Conservation (phyloP, 2,888 invertebrate genomes). For the Brachynemurus nebulosus region DNA sequence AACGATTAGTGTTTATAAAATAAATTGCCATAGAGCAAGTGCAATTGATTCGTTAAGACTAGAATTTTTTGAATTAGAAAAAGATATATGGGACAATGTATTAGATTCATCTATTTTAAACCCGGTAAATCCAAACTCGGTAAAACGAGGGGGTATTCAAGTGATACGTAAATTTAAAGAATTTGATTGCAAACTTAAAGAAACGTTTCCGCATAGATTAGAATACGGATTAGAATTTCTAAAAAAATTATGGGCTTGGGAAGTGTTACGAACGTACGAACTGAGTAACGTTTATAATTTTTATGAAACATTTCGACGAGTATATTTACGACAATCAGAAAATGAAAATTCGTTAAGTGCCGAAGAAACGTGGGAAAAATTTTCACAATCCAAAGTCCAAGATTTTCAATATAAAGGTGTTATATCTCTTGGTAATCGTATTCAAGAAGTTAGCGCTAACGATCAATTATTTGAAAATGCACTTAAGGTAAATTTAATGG, state of each 20-base stretch:
- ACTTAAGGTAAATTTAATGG: slow-evolving; percentile 55
- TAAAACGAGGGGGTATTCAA: not conserved
- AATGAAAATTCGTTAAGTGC: slow-evolving; percentile 28
- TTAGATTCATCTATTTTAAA: slow-evolving; percentile 18
- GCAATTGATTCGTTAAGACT: slow-evolving; percentile 45
- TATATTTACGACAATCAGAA: slow-evolving; percentile 33
- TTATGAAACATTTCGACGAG: slow-evolving; percentile 51
- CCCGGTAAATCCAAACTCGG: not conserved
- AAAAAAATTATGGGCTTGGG: slow-evolving; percentile 46
- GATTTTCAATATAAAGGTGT: slow-evolving; percentile 44
- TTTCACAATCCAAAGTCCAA: slow-evolving; percentile 49
- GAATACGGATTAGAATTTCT: slow-evolving; percentile 20
- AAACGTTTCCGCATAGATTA: slow-evolving; percentile 19
- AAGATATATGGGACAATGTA: slow-evolving; percentile 34
- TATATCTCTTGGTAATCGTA: slow-evolving; percentile 39
- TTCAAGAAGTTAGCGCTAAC: slow-evolving; percentile 45
- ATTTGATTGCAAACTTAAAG: slow-evolving; percentile 22
- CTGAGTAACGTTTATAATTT: slow-evolving; percentile 47
- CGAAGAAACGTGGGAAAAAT: slow-evolving; percentile 42
- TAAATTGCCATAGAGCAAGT: slow-evolving; percentile 19
- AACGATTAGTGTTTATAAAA: too few species aligned
- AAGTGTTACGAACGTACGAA: slow-evolving; percentile 50
- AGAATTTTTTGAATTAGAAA: slow-evolving; percentile 43
- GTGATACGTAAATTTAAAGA: slow-evolving; percentile 2
- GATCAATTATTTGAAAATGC: slow-evolving; percentile 52